phyloP scores from a whole-genome alignment of 2,888 invertebrate genomes.

The Caenorhabditis doughertyi region DNA sequence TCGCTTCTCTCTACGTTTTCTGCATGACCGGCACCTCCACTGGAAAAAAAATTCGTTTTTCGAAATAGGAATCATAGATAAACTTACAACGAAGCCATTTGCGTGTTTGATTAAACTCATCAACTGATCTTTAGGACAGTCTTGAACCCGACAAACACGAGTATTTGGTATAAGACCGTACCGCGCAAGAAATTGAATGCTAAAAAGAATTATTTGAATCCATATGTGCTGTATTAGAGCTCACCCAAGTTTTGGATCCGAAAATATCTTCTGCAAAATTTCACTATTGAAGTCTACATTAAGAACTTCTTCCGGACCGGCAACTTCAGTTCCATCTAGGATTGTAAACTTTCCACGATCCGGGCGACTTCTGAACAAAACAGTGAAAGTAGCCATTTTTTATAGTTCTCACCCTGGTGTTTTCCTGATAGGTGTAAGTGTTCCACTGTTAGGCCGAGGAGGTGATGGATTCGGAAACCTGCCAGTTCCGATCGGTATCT shows the following conservation, averaged over 20 bases:
- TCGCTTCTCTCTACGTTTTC: slow-evolving; percentile 69
- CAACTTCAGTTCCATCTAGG: slow-evolving; percentile 67
- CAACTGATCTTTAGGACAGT: slow-evolving; percentile 71
- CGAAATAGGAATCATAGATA: too few relatives aligned
- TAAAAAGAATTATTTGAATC: too few relatives aligned
- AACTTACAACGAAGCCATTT: slow-evolving; percentile 71
- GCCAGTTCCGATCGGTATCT: slow-evolving; percentile 43
- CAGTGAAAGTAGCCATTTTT: not conserved
- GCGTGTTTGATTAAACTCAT: slow-evolving; percentile 74
- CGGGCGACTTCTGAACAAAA: slow-evolving; percentile 62
- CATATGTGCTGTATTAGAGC: too few relatives aligned
- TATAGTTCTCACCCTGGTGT: slow-evolving; percentile 27
- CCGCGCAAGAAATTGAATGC: slow-evolving; percentile 70
- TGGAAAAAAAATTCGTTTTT: slow-evolving; percentile 31
- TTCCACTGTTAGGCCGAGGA: slow-evolving; percentile 48
- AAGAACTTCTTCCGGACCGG: slow-evolving; percentile 64
- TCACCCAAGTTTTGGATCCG: slow-evolving; percentile 67
- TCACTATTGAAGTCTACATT: slow-evolving; percentile 66
- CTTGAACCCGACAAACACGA: slow-evolving; percentile 64
- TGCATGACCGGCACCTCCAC: slow-evolving; percentile 74
- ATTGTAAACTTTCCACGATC: slow-evolving; percentile 73
- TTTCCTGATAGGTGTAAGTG: slow-evolving; percentile 52
- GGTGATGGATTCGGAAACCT: slow-evolving; percentile 53
- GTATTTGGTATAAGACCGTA: slow-evolving; percentile 73
- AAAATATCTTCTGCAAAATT: slow-evolving; percentile 66